Evolutionary conservation across 2,888 invertebrate genomes (phyloP).

Genomic region (Masnerella sp.): DNA sequence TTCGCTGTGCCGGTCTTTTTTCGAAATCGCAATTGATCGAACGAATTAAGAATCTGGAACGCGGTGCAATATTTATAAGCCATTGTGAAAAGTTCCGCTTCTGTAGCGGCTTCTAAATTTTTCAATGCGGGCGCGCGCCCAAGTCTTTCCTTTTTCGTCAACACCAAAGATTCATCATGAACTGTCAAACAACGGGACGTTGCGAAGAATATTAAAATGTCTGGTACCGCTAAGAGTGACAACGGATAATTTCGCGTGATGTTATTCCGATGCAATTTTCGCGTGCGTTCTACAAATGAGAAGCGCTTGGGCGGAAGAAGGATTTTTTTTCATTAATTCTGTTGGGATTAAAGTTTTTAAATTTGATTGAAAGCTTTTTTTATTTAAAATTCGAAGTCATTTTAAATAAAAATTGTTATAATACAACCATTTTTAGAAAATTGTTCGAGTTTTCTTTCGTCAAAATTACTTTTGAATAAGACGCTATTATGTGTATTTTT

Average conservation of each 20-base stretch:
- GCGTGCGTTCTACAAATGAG: too few species aligned
- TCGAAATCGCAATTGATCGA: slow-evolving; percentile 7
- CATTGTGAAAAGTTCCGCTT: slow-evolving; percentile 6
- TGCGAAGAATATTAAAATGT: slow-evolving; percentile 24
- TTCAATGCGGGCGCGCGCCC: neutral
- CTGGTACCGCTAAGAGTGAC: slow-evolving; percentile 2
- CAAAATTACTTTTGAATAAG: too few species aligned
- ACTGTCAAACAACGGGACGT: slow-evolving; percentile 25
- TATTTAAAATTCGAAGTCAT: too few species aligned
- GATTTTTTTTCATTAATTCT: too few species aligned
- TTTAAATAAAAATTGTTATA: too few species aligned
- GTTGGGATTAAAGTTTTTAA: too few species aligned
- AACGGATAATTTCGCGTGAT: neutral
- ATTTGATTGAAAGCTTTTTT: too few species aligned
- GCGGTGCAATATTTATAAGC: slow-evolving; percentile 8
- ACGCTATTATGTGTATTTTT: too few species aligned
- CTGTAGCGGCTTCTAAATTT: slow-evolving; percentile 16
- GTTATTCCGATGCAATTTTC: too few species aligned
- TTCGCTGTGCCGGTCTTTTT: neutral
- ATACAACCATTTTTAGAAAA: too few species aligned
- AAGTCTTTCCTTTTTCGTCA: slow-evolving; percentile 24
- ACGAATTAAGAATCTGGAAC: slow-evolving; percentile 3
- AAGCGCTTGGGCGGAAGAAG: too few species aligned
- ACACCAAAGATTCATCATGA: slow-evolving; percentile 27
- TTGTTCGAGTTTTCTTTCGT: too few species aligned